phyloP scores from a whole-genome alignment of 1,140 invertebrate species.

The Drosophila kanapiae region DNA sequence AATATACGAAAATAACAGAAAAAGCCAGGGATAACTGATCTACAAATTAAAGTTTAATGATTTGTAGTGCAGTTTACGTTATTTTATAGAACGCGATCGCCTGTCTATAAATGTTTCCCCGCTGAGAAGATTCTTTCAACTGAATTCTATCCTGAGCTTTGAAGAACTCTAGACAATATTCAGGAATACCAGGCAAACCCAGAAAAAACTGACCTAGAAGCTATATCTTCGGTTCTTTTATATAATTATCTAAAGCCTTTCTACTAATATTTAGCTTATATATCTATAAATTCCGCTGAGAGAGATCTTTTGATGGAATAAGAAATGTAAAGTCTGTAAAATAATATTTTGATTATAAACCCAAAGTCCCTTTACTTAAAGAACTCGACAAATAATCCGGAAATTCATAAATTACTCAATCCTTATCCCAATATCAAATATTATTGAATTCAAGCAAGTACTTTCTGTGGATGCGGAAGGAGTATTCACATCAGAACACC shows the following conservation, averaged over 20 bases:
- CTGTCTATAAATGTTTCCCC: too few relatives aligned
- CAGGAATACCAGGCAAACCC: too few relatives aligned
- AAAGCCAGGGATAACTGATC: not conserved
- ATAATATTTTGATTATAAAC: too few relatives aligned
- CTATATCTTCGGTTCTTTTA: not conserved
- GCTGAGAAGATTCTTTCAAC: too few relatives aligned
- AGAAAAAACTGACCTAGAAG: too few relatives aligned
- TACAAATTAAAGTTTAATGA: not conserved
- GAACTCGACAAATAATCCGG: not conserved
- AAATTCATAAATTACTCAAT: constrained; percentile 10
- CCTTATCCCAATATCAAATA: not conserved
- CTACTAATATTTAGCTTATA: not conserved
- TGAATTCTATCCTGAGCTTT: too few relatives aligned
- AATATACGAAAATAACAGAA: not conserved
- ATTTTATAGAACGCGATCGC: too few relatives aligned
- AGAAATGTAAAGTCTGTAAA: not conserved
- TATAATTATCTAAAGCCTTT: not conserved
- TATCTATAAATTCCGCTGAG: not conserved
- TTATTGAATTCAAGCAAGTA: constrained; percentile 2
- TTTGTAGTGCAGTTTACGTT: not conserved
- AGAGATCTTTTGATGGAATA: not conserved
- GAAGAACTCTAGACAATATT: too few relatives aligned
- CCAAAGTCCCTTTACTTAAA: too few relatives aligned
- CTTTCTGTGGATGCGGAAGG: not conserved
- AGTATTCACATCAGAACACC: constrained; percentile 6